A percentile compares a stretch with the other conserved stretches of the same genome.
Conservation (phyloP, 2,888 invertebrate species). For the Pardosa pseudoannulata region DNA sequence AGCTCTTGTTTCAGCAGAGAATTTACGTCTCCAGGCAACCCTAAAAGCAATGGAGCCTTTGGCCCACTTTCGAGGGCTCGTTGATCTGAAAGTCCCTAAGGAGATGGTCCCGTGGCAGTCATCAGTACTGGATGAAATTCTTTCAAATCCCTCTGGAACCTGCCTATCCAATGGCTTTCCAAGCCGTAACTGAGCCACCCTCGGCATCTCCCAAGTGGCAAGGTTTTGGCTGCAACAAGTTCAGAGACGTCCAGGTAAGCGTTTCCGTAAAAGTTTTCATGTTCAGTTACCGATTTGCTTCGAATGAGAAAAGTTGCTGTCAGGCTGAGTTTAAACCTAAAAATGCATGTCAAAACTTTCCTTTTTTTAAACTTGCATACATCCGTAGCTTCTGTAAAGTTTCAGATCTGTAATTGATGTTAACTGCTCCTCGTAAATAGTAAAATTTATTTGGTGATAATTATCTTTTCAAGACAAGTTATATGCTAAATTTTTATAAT, state of each 20-base stretch:
- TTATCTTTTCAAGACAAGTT: no score
- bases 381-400: no score
- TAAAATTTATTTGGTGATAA: no score
- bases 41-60: constrained; percentile 53
- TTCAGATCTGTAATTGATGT: no score
- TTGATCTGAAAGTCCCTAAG: constrained; percentile 33
- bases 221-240: constrained; percentile 67
- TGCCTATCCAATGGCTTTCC: constrained; percentile 71
- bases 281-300: background rate
- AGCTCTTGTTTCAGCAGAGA: constrained; percentile 43
- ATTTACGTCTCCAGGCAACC: constrained; percentile 53
- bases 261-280: background rate
- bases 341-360: no score
- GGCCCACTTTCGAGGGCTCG: constrained; percentile 50
- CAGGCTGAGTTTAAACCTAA: no score
- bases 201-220: constrained; percentile 68
- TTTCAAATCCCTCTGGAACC: constrained; percentile 69
- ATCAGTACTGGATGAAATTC: constrained; percentile 67
- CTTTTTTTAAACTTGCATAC: no score
- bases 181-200: constrained; percentile 64
- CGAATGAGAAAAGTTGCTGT: no score
- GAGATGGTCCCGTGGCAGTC: constrained; percentile 57
- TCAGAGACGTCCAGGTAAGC: constrained; percentile 66
- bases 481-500: no score
- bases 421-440: no score